Evolutionary conservation across 2,888 invertebrate genomes (phyloP).

Genomic region (Eristalis intricaria): DNA sequence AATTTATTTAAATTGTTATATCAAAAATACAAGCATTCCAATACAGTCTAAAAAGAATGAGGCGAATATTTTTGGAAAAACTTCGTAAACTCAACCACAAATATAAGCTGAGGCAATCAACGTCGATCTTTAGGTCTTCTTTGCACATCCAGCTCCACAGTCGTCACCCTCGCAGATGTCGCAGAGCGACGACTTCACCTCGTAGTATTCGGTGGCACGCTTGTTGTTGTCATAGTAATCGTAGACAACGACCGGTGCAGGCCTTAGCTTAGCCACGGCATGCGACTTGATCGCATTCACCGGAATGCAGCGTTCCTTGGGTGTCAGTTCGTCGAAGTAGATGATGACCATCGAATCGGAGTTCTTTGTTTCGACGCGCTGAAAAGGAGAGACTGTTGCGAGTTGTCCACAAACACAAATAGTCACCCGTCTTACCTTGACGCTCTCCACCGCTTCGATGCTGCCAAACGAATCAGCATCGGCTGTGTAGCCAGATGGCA

Average conservation of each 20-base stretch:
- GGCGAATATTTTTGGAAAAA: background rate
- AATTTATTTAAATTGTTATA: too few relatives aligned
- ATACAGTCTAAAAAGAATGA: slow-evolving; percentile 35
- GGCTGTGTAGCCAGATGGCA: slow-evolving; percentile 95
- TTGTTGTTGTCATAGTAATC: slow-evolving; percentile 93
- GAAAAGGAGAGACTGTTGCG: slow-evolving; percentile 82
- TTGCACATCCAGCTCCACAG: slow-evolving; percentile 77
- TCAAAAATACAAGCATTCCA: slow-evolving; percentile 47
- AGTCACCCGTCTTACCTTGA: slow-evolving; percentile 73
- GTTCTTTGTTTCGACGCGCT: slow-evolving; percentile 87
- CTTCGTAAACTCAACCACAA: slow-evolving; percentile 36
- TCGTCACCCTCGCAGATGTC: slow-evolving; percentile 91
- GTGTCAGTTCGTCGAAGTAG: slow-evolving; percentile 87
- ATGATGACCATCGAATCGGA: slow-evolving; percentile 85
- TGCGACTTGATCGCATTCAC: slow-evolving; percentile 91
- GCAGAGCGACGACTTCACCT: slow-evolving; percentile 85
- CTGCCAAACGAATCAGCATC: slow-evolving; percentile 88
- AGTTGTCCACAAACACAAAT: slow-evolving; percentile 71
- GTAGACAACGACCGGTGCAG: slow-evolving; percentile 91
- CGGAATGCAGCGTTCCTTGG: slow-evolving; percentile 89
- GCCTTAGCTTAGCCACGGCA: slow-evolving; percentile 92
- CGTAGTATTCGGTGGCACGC: slow-evolving; percentile 78
- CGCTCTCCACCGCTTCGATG: slow-evolving; percentile 82
- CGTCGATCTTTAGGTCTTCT: slow-evolving; percentile 63
- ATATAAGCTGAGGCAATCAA: slow-evolving; percentile 50